Percentiles rank a stretch among this genome's conserved stretches.
Evolutionary conservation across 2,797 vertebrate genomes (phyloP).

Genomic region (Mallotus villosus): DNA sequence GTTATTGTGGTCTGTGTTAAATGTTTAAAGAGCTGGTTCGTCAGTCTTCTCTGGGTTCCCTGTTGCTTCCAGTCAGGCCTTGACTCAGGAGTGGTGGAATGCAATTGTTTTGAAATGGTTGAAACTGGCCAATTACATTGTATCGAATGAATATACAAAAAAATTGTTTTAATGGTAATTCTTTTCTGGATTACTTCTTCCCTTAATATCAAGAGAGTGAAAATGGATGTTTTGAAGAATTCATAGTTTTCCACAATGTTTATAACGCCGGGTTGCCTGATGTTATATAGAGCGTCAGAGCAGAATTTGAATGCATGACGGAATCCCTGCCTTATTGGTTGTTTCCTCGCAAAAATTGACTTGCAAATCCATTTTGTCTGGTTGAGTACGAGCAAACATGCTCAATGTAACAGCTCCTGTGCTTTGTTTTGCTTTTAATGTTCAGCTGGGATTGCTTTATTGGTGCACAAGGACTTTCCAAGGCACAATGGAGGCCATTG

Average conservation of each 20-base stretch:
- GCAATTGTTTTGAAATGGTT: slow-evolving; percentile 54
- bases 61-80: slow-evolving; percentile 26
- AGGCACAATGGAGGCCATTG: not conserved
- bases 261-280: not conserved
- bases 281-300: not conserved
- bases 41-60: slow-evolving; percentile 44
- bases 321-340: not conserved
- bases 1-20: slow-evolving; percentile 60
- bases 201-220: not conserved
- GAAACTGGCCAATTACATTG: slow-evolving; percentile 30
- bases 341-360: not conserved
- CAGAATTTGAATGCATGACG: not conserved
- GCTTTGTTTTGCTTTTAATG: too few species aligned
- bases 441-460: not conserved
- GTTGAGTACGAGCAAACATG: not conserved
- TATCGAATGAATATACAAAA: too few species aligned
- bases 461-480: not conserved
- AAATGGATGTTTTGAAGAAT: not conserved
- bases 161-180: too few species aligned
- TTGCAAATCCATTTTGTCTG: not conserved
- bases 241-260: not conserved
- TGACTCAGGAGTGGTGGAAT: slow-evolving; percentile 26
- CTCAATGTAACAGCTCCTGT: too few species aligned
- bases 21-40: slow-evolving; percentile 61
- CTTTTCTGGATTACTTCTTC: slow-evolving; percentile 42